Evolutionary conservation across 2,113 vertebrate genomes (phyloP), one percentile per base, ranked within the genome.

Genomic region (Macroglossus sobrinus): DNA sequence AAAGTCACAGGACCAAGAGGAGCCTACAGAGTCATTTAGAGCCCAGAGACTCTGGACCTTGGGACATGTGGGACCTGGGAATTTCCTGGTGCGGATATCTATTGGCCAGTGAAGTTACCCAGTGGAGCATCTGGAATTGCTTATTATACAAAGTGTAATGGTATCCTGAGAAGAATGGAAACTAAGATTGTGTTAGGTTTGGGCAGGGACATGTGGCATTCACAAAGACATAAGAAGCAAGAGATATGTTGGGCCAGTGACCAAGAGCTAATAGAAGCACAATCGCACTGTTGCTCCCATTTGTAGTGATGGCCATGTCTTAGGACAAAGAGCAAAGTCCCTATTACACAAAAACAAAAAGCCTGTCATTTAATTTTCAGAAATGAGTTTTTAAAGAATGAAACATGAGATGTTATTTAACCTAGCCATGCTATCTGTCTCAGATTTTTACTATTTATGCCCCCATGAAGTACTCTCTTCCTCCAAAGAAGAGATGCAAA

Each of bases 401-500:
- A 3, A 35, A 14, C 50, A n/a, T 15, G 11, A n/a, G 22, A 8
- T 30, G 30, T 81, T 64, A 22, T 71, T 95, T 66, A 38, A 50
- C 50, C 33, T 89, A 55, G 33, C n/a, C n/a, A n/a, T 24, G 28
- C n/a, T 72, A 28, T 53, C n/a, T 7, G 3, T 47, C 57, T 30
- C 66, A 19, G 63, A 71, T 40, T n/a, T 87, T 79, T 38, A 75
- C 63, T 86, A 40, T 9, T 24, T 69, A 38, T 1, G 13, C 9
- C 55, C 55, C 30, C 4, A 35, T 35, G 33, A 91, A 84, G 55
- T 18, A 22, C 35, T 66, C 74, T 50, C 33, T 95, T 94, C 64
- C 28, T 89, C 86, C 92, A 66, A 22, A 63, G 21, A 85, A 47
- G 50, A 82, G 82, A 81, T 24, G 80, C 50, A 81, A 95, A 97